Conservation (phyloP, 2,113 vertebrate genomes). For the Odontesthes bonariensis region DNA sequence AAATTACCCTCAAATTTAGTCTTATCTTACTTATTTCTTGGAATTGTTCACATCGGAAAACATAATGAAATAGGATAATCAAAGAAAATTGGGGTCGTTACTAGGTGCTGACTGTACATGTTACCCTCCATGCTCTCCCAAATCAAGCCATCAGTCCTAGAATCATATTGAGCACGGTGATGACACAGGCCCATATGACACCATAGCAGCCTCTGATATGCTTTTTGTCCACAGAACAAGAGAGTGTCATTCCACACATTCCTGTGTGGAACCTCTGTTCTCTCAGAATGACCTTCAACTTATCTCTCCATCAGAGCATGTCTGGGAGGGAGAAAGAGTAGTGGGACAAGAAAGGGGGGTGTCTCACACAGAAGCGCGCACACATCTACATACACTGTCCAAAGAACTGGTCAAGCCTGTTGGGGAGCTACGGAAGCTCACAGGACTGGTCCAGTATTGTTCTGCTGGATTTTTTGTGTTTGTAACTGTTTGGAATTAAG, state of each 20-base stretch:
- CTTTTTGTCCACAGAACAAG: conserved; percentile 70
- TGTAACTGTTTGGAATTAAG: conserved; percentile 20
- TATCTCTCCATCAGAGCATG: conserved; percentile 83
- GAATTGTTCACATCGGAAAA: conserved; percentile 12
- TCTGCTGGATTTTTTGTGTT: conserved; percentile 12
- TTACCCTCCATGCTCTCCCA: conserved; percentile 19
- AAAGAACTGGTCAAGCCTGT: conserved; percentile 48
- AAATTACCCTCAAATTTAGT: conserved; percentile 6
- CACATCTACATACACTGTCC: conserved; percentile 12
- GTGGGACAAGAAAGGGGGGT: neutral
- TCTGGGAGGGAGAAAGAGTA: conserved; percentile 55
- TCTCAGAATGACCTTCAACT: conserved; percentile 81
- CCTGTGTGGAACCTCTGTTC: conserved; percentile 77
- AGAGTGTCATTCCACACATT: conserved; percentile 81
- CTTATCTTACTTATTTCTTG: conserved; percentile 12
- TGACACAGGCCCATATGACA: conserved; percentile 66
- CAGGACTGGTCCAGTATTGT: conserved; percentile 37
- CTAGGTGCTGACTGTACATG: conserved; percentile 36
- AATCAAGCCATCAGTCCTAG: conserved; percentile 44
- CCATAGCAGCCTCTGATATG: conserved; percentile 62
- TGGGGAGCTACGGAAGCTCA: conserved; percentile 27
- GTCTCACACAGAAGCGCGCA: neutral
- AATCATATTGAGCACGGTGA: conserved; percentile 33
- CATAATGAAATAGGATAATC: conserved; percentile 22
- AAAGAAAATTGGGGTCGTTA: conserved; percentile 33